phyloP scores from a whole-genome alignment of 2,113 vertebrate species.

The Danionella cerebrum region DNA sequence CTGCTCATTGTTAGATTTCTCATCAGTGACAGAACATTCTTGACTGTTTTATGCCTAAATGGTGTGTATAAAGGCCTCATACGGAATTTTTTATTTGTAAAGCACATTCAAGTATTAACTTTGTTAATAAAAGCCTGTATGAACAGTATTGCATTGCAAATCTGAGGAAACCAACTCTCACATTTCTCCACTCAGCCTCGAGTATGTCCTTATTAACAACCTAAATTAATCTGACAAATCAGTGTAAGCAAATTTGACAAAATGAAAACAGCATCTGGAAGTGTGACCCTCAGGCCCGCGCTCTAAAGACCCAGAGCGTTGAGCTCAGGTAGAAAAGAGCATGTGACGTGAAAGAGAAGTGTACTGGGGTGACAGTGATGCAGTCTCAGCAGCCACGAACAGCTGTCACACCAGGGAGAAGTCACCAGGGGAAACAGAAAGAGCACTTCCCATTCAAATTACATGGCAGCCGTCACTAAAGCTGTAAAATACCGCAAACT shows the following conservation, averaged over 20 bases:
- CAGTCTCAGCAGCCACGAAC: conserved; percentile 44
- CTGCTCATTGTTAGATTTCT: too few species aligned
- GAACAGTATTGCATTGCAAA: too few species aligned
- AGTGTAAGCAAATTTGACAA: background rate
- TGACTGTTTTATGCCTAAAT: too few species aligned
- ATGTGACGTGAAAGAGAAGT: conserved; percentile 31
- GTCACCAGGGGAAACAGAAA: conserved; percentile 30
- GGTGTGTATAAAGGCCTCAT: too few species aligned
- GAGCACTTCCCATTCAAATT: conserved; percentile 18
- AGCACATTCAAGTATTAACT: too few species aligned
- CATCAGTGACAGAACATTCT: too few species aligned
- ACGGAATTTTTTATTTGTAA: too few species aligned
- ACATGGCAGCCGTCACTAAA: background rate
- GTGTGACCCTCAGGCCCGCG: background rate
- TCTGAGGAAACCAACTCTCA: too few species aligned
- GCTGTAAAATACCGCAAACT: background rate
- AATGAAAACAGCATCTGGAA: background rate
- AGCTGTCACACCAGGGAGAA: conserved; percentile 44
- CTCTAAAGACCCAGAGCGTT: too few species aligned
- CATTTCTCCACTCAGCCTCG: background rate
- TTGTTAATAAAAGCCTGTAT: too few species aligned
- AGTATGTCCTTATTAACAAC: background rate
- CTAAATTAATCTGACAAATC: background rate
- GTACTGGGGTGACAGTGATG: conserved; percentile 14
- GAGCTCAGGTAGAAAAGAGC: too few species aligned